These are phyloP conservation scores for Adelosebastes latens DNA, from an alignment of 2,797 vertebrate species.

Conservation along the genomic window DNA sequence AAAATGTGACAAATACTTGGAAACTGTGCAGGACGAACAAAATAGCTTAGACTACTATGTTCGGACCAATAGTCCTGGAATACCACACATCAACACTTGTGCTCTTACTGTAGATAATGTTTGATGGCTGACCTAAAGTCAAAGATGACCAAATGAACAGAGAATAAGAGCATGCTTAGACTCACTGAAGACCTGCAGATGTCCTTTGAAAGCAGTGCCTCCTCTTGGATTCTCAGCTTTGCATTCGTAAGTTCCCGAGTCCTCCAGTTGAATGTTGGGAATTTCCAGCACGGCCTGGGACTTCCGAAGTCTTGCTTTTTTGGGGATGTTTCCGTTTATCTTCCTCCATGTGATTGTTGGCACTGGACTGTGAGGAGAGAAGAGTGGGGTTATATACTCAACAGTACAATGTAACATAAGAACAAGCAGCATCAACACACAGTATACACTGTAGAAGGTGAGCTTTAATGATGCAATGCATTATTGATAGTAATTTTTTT, in stretches of 20 bases:
- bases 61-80: neutral
- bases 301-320: constrained; percentile 94
- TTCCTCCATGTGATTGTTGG: constrained; percentile 98
- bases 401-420: neutral
- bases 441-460: neutral
- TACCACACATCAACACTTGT: neutral
- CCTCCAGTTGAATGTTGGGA: constrained; percentile 94
- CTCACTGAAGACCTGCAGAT: constrained; percentile 97
- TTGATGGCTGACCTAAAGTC: neutral
- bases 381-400: neutral
- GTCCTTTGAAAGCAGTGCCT: constrained; percentile 93
- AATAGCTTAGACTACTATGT: neutral
- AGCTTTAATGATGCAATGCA: neutral
- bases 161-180: constrained; percentile 33
- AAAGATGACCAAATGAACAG: neutral
- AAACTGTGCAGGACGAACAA: neutral
- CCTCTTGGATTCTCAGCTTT: constrained; percentile 95
- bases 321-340: constrained; percentile 94
- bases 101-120: neutral
- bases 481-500: neutral
- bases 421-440: neutral
- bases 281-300: constrained; percentile 97
- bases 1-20: neutral
- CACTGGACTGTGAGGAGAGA: constrained; percentile 86
- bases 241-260: constrained; percentile 93